These are phyloP conservation scores for Sebastes vulpes DNA, from an alignment of 2,797 vertebrate genomes.

Conservation along the genomic window DNA sequence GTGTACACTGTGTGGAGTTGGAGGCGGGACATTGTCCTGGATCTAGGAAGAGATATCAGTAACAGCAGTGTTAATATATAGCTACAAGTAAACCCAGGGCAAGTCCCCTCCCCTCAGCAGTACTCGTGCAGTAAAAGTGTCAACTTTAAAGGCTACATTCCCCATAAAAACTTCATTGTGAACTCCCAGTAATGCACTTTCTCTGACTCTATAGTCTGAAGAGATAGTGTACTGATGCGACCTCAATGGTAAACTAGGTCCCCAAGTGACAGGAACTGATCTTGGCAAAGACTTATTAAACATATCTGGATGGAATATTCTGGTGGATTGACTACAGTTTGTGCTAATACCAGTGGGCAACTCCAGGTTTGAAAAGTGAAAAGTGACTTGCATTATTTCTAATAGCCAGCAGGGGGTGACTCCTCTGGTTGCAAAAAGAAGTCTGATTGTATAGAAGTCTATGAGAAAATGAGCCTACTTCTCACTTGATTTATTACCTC, in stretches of 20 bases:
- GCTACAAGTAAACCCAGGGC: constrained; percentile 29
- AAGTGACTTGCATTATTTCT: no score
- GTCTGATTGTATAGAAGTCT: no score
- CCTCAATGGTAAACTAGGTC: neutral
- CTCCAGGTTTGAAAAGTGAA: no score
- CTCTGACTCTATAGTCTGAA: neutral
- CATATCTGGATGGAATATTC: neutral
- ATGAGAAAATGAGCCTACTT: no score
- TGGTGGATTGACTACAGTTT: neutral
- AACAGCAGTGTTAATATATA: constrained; percentile 43
- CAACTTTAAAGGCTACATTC: constrained; percentile 33
- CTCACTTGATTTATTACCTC: no score
- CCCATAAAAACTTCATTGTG: constrained; percentile 37
- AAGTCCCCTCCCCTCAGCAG: constrained; percentile 13
- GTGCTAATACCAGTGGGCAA: neutral
- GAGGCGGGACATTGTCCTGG: constrained; percentile 13
- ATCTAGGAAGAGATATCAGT: constrained; percentile 36
- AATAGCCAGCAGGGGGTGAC: fast-evolving
- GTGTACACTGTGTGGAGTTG: neutral
- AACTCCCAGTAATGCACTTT: constrained; percentile 26
- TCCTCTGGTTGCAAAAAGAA: no score
- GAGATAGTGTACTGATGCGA: neutral
- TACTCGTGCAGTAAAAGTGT: constrained; percentile 28
- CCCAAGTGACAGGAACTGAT: neutral
- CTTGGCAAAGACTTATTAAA: neutral